A percentile compares a stretch with the other conserved stretches of the same genome.
Conservation (phyloP, 2,797 vertebrate genomes). For the Lutjanus campechanus region DNA sequence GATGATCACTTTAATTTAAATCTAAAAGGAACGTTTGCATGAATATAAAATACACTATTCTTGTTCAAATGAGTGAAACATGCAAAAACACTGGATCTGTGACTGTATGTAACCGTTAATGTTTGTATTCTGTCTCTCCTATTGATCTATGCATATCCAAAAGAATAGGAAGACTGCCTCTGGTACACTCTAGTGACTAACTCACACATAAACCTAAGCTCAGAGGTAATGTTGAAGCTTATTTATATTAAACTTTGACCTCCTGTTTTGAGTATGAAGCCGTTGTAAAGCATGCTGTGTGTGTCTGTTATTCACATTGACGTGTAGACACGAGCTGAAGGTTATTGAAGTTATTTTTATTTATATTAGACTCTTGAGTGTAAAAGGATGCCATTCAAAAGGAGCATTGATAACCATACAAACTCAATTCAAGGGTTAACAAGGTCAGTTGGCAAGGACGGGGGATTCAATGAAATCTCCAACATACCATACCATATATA, state of each 20-base stretch:
- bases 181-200: slow-evolving; percentile 67
- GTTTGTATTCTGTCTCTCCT: slow-evolving; percentile 57
- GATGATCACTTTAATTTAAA: not conserved
- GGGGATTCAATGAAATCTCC: slow-evolving; percentile 83
- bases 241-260: slow-evolving; percentile 82
- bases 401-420: slow-evolving; percentile 89
- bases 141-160: slow-evolving; percentile 83
- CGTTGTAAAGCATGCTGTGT: not conserved
- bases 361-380: slow-evolving; percentile 90
- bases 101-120: slow-evolving; percentile 63
- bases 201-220: slow-evolving; percentile 52
- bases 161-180: slow-evolving; percentile 49
- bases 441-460: slow-evolving; percentile 76
- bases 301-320: slow-evolving; percentile 19
- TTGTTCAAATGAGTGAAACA: slow-evolving; percentile 17
- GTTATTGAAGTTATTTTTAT: slow-evolving; percentile 86
- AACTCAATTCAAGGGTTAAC: slow-evolving; percentile 87
- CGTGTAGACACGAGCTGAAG: slow-evolving; percentile 46
- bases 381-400: slow-evolving; percentile 91
- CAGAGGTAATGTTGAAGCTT: slow-evolving; percentile 68
- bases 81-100: slow-evolving; percentile 61
- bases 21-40: not conserved
- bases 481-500: slow-evolving; percentile 82
- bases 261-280: slow-evolving; percentile 65
- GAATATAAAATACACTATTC: not conserved